Conservation (phyloP, 2,888 invertebrate species). For the Electrophaes corylata region DNA sequence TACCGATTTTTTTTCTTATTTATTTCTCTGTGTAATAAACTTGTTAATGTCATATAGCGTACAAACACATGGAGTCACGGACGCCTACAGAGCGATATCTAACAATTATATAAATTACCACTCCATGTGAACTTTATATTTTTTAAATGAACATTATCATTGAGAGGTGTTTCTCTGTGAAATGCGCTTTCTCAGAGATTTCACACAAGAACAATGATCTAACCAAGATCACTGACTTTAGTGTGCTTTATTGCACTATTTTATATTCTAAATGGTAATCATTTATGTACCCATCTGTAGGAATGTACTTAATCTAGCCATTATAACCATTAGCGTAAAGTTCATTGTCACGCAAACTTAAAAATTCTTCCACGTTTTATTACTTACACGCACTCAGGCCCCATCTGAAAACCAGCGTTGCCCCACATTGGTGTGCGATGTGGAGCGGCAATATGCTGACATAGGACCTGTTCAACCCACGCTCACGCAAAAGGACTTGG, state of each 20-base stretch:
- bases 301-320: background rate
- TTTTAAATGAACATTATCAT: constrained; percentile 56
- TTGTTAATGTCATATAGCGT: no score
- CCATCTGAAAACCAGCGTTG: no score
- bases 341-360: background rate
- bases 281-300: background rate
- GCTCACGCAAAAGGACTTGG: no score
- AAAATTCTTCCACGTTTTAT: no score
- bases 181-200: constrained; percentile 77
- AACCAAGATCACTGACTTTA: constrained; percentile 56
- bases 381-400: no score
- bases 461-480: no score
- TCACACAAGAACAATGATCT: constrained; percentile 75
- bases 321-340: background rate
- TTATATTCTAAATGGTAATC: constrained; percentile 7
- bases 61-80: no score
- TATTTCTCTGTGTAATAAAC: no score
- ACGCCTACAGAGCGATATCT: constrained; percentile 41
- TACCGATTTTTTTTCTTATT: no score
- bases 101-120: constrained; percentile 53
- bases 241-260: constrained; percentile 37
- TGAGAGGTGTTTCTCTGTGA: constrained; percentile 58
- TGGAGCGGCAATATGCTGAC: no score
- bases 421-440: no score
- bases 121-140: constrained; percentile 51